Evolutionary conservation across 2,888 invertebrate species (phyloP).

Genomic region (Sphinx pinastri): DNA sequence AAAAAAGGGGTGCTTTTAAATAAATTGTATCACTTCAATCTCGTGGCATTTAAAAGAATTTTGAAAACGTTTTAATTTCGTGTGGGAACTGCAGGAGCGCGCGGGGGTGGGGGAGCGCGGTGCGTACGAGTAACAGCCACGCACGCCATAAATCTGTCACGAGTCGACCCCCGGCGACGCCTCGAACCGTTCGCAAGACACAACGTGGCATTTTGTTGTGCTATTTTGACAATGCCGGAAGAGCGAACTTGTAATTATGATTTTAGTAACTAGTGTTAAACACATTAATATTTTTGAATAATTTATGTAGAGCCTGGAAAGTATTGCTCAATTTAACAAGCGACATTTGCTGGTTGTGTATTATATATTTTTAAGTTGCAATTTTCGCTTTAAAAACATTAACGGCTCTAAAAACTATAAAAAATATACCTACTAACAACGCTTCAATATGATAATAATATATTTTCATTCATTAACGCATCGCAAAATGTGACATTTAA

Average conservation of each 20-base stretch:
- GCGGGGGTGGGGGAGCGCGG: slow-evolving; percentile 36
- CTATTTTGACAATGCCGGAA: slow-evolving; percentile 41
- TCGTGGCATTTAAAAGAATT: slow-evolving; percentile 59
- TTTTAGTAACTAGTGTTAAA: not conserved
- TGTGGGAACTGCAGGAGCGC: slow-evolving; percentile 38
- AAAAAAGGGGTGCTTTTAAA: slow-evolving; percentile 34
- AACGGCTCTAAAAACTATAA: too few species aligned
- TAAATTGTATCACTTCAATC: slow-evolving; percentile 55
- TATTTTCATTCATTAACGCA: too few species aligned
- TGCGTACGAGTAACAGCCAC: slow-evolving; percentile 68
- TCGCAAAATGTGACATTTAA: not conserved
- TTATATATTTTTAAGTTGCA: not conserved
- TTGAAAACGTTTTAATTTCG: slow-evolving; percentile 71
- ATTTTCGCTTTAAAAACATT: not conserved
- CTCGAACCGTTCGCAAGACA: slow-evolving; percentile 63
- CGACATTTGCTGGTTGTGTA: not conserved
- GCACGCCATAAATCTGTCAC: slow-evolving; percentile 79
- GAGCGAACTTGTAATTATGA: slow-evolving; percentile 13
- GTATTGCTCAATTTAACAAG: not conserved
- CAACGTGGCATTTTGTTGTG: slow-evolving; percentile 45
- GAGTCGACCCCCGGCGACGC: slow-evolving; percentile 66
- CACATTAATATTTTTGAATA: not conserved
- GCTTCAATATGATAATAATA: too few species aligned
- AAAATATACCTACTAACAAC: too few species aligned
- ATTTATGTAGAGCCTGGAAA: not conserved